Percentiles rank a stretch among this genome's conserved stretches.
Conservation (phyloP, 2,113 vertebrate genomes). For the Eonycteris spelaea region DNA sequence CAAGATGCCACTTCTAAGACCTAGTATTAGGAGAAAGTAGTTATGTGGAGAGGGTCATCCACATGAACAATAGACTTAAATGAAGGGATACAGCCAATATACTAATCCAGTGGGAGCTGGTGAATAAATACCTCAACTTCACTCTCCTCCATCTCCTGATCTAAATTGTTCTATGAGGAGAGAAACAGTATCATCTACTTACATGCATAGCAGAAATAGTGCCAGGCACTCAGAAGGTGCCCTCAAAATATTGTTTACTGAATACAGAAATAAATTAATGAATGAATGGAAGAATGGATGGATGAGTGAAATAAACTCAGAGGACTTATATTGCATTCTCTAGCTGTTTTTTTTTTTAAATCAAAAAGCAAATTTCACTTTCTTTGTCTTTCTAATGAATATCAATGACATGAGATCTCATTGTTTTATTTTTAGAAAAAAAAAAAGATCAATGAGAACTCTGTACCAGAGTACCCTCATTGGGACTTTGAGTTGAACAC, state of each 20-base stretch:
- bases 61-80: neutral
- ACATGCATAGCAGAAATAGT: neutral
- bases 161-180: neutral
- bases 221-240: neutral
- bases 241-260: neutral
- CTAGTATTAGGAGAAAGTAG: neutral
- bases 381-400: slow-evolving; percentile 18
- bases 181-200: neutral
- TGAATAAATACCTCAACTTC: neutral
- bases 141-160: neutral
- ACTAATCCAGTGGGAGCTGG: neutral
- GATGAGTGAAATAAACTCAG: neutral
- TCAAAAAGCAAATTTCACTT: neutral
- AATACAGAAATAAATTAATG: neutral
- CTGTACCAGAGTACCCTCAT: neutral
- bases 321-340: neutral
- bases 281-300: neutral
- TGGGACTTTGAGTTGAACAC: slow-evolving; percentile 44
- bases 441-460: slow-evolving; percentile 7
- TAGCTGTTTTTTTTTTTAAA: neutral
- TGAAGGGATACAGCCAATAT: neutral
- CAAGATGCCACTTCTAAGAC: neutral
- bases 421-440: slow-evolving; percentile 59
- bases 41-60: neutral
- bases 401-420: slow-evolving; percentile 29